phyloP scores from a whole-genome alignment of 2,797 vertebrate genomes.

The Malacoraja senta region DNA sequence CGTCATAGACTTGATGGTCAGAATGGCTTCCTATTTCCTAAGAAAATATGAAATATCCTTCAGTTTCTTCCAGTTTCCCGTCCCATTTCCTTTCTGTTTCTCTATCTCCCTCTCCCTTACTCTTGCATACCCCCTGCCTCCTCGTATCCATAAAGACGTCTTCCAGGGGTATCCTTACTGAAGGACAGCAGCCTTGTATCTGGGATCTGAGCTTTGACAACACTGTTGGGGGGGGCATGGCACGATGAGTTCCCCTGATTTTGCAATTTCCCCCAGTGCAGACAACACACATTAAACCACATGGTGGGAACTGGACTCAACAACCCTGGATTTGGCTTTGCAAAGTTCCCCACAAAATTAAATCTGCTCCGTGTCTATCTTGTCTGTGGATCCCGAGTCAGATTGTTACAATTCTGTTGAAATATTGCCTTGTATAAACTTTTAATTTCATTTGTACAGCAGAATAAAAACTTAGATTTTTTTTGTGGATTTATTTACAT shows the following conservation, averaged over 20 bases:
- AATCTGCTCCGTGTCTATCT: neutral
- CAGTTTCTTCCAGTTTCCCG: no score
- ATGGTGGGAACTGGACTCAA: neutral
- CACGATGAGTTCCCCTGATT: neutral
- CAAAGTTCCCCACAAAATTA: neutral
- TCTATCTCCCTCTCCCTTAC: no score
- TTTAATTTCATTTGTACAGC: conserved; percentile 33
- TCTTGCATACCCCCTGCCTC: neutral
- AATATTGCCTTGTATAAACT: conserved; percentile 23
- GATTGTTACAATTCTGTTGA: neutral
- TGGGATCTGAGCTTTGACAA: neutral
- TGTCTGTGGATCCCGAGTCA: neutral
- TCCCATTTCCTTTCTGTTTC: neutral
- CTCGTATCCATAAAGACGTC: neutral
- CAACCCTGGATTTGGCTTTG: neutral
- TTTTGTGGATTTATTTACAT: conserved; percentile 18
- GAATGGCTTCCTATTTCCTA: no score
- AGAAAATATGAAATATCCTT: no score
- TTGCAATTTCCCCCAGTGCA: neutral
- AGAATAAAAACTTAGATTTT: neutral
- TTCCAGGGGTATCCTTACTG: neutral
- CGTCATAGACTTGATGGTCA: no score
- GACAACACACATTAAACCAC: neutral
- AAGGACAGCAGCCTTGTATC: neutral
- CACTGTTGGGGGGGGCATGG: neutral